phyloP scores from a whole-genome alignment of 1,140 invertebrate species.

The Ceratina australensis region DNA sequence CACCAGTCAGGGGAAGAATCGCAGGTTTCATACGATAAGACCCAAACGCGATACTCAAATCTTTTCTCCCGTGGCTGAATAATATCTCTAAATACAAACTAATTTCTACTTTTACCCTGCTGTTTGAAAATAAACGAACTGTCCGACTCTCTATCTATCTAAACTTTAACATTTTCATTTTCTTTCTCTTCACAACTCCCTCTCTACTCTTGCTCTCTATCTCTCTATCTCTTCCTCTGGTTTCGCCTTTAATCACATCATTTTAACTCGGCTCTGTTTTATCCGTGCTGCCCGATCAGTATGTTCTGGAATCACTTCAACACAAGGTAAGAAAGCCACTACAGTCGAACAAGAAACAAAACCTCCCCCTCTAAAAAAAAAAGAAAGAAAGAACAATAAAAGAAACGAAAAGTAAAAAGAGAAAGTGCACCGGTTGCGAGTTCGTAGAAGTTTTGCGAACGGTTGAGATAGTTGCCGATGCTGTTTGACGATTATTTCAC shows the following conservation, averaged over 20 bases:
- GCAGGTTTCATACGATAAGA: too few relatives aligned
- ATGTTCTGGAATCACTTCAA: conserved; percentile 99
- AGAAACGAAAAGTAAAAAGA: neutral
- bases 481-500: conserved; percentile 63
- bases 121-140: too few relatives aligned
- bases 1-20: too few relatives aligned
- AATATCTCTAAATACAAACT: too few relatives aligned
- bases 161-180: neutral
- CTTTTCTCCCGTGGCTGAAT: too few relatives aligned
- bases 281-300: conserved; percentile 88
- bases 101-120: too few relatives aligned
- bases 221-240: conserved; percentile 61
- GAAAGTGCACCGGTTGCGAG: conserved; percentile 35
- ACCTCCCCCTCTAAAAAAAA: neutral
- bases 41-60: too few relatives aligned
- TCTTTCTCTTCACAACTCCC: conserved; percentile 22
- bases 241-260: conserved; percentile 75
- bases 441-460: conserved; percentile 44
- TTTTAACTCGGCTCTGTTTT: conserved; percentile 81
- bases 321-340: conserved; percentile 90
- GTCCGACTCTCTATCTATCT: neutral
- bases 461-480: conserved; percentile 46
- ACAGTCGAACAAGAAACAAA: conserved; percentile 48
- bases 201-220: neutral
- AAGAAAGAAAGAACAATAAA: neutral